phyloP scores from a whole-genome alignment of 2,113 vertebrate species.

The Tyrannus savana region DNA sequence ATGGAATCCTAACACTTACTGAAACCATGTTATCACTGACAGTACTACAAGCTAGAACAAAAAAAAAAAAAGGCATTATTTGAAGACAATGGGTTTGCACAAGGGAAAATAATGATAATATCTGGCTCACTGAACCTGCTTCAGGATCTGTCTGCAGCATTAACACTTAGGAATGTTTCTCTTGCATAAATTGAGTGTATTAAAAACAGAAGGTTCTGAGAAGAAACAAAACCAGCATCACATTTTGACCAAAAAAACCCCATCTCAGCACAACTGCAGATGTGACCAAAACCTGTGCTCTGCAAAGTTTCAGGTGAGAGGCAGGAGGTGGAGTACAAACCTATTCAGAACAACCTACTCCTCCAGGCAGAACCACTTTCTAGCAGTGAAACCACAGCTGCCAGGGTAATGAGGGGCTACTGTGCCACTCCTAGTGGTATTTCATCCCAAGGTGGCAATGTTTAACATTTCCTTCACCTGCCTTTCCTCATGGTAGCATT shows the following conservation, averaged over 20 bases:
- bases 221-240: background rate
- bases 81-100: background rate
- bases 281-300: background rate
- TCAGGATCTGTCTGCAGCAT: background rate
- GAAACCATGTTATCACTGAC: slow-evolving; percentile 34
- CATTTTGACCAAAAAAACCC: background rate
- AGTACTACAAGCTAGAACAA: slow-evolving; percentile 21
- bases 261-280: background rate
- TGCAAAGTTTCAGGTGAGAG: background rate
- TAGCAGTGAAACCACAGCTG: background rate
- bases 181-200: background rate
- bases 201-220: background rate
- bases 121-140: background rate
- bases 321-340: background rate
- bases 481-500: background rate
- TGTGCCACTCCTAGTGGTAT: background rate
- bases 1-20: background rate
- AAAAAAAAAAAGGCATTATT: background rate
- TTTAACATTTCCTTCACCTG: background rate
- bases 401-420: background rate
- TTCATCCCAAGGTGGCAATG: background rate
- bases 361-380: background rate
- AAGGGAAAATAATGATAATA: background rate
- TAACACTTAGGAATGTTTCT: background rate
- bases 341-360: background rate